Base-by-base conservation (phyloP, 2,797 vertebrate genomes). In the Myotis daubentonii region DNA sequence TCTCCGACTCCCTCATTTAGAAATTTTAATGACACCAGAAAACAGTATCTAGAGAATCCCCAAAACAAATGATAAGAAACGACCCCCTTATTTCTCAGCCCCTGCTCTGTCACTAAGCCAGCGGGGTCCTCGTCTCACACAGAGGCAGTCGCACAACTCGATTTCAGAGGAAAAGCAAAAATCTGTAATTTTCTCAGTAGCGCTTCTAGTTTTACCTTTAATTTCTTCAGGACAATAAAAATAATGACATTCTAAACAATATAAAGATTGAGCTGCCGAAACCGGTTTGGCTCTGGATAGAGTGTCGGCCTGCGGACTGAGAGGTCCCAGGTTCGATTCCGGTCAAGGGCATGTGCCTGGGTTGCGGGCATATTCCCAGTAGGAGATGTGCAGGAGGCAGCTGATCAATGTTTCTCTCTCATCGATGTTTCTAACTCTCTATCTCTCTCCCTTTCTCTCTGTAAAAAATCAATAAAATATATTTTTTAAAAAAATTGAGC, bases 131-230 rank as follows among this genome's bases (percentile, higher is more conserved):
- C 38, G 11, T 89, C 57, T 94, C 65, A 83, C 70, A 92, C 60
- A 83, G 72, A 93, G 87, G 70, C 28, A 90, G 36, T 68, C 2
- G 0, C 8, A 87, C 70, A 92, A 86, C 71, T 95, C 57, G 49
- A 57, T 83, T 68, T 62, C 71, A 90, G 22, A 89, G 30, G 7
- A 22, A 93, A 94, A 83, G 36, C 41, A 36, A 60, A 79, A 74
- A 47, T 94, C 68, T 23, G 19, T 80, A 81, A 94, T 95, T 95
- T 93, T 93, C 79, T 95, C 85, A 76, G 51, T 88, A 44, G 66
- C 81, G 11, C 60, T 93, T 74, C 49, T 17, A 76, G 33, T 55
- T 84, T 93, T 96, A 78, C 28, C 36, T 93, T 95, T 93, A 92
- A 86, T 93, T 91, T 92, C n/a, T 96, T 55, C 2, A 74, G 12